Evolutionary conservation across 2,797 vertebrate species (phyloP), one percentile per base, ranked within the genome.

Genomic region (Crax fasciolata): DNA sequence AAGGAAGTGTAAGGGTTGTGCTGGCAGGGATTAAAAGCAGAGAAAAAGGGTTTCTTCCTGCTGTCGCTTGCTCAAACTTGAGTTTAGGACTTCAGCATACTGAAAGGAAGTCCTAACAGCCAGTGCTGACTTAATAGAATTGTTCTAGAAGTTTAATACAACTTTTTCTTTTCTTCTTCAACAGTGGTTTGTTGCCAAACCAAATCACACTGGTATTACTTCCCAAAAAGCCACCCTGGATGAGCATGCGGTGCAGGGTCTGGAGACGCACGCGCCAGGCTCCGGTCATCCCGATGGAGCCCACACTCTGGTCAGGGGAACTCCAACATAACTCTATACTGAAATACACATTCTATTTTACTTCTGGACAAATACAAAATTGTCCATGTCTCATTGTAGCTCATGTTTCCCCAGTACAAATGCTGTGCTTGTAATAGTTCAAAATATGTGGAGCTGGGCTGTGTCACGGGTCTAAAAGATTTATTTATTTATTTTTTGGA

Each of bases 401-500:
- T 95, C 63, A 67, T 23, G 59, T 65, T 81, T 90, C 71, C 68
- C 24, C 44, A 91, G 38, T 17, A 59, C 55, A 92, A 96, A 82
- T 4, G 41, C 54, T 89, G 71, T 38, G 19, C 44, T 82, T 76
- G n/a, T 43, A 52, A 67, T 20, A 63, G 84, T 57, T 67, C 78
- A 90, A 96, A 96, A 71, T 91, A 91, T 43, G 63, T 14, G 10
- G 73, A 94, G 73, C 16, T 57, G 76, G 87, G 74, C 68, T 57
- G 63, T 2, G 0, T 79, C 87, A 90, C 74, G 91, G 28, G 55
- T 86, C 89, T 67, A 75, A 65, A 84, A 65, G 41, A 94, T 67
- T 92, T 86, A 95, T 96, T 96, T 94, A 93, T 96, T 97, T 96
- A 91, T 94, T 96, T 95, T 74, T 62, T 38, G 61, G 77, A 91